Percentiles rank a stretch among this genome's conserved stretches.
Evolutionary conservation across 2,113 vertebrate genomes (phyloP).

Genomic region (Tachysurus fulvidraco): DNA sequence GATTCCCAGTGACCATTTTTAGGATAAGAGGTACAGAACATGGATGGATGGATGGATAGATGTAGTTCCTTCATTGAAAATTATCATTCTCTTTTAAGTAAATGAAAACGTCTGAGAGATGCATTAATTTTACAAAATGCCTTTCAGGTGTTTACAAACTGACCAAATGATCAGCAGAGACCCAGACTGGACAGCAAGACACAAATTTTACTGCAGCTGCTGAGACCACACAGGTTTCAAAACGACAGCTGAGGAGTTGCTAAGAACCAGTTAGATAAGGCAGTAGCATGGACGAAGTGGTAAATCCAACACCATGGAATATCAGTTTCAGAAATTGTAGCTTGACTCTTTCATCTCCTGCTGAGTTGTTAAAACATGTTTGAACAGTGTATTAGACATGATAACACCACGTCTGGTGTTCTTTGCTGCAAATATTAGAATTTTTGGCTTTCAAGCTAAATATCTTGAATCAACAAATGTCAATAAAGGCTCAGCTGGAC

Average conservation of each 20-base stretch:
- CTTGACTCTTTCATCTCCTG: conserved; percentile 14
- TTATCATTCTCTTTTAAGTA: not conserved
- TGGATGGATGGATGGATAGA: too few relatives aligned
- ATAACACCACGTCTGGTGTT: conserved; percentile 26
- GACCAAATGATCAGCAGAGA: not conserved
- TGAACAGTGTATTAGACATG: conserved; percentile 20
- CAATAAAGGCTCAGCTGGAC: not conserved
- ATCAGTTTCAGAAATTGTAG: not conserved
- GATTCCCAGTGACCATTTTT: too few relatives aligned
- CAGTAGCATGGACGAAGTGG: conserved; percentile 69
- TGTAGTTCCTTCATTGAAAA: not conserved
- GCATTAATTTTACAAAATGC: not conserved
- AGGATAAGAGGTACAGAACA: too few relatives aligned
- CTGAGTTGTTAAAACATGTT: not conserved
- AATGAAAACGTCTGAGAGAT: not conserved
- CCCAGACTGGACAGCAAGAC: not conserved
- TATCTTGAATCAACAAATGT: not conserved
- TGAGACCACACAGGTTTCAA: not conserved
- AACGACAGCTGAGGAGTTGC: not conserved
- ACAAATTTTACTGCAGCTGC: not conserved
- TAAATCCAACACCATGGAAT: not conserved
- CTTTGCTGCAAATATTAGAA: conserved; percentile 16
- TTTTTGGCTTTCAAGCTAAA: not conserved
- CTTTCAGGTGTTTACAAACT: not conserved
- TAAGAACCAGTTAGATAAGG: conserved; percentile 37